These are phyloP conservation scores for Rhincodon typus DNA, from an alignment of 2,797 vertebrate species.

Conservation along the genomic window DNA sequence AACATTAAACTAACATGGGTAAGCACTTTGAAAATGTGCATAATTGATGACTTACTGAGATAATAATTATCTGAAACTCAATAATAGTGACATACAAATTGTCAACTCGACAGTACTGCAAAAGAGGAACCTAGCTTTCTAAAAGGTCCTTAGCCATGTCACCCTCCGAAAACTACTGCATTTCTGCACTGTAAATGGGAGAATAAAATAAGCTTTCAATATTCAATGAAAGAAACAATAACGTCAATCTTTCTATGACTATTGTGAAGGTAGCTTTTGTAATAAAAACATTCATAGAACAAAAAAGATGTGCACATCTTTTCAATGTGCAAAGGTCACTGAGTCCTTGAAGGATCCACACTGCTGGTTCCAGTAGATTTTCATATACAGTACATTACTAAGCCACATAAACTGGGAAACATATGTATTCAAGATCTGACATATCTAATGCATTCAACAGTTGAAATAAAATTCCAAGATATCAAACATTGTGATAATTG, in stretches of 20 bases:
- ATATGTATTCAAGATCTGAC: neutral
- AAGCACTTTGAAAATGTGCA: neutral
- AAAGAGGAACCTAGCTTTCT: neutral
- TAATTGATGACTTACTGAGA: neutral
- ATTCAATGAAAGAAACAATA: neutral
- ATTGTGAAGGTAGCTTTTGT: neutral
- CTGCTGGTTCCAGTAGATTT: neutral
- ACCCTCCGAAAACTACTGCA: neutral
- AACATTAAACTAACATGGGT: neutral
- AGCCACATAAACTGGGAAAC: constrained; percentile 22
- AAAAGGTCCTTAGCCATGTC: neutral
- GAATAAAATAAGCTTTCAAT: constrained; percentile 15
- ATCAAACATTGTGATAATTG: neutral
- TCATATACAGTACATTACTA: constrained; percentile 5
- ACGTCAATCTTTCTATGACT: neutral
- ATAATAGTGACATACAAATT: neutral
- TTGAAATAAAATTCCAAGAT: neutral
- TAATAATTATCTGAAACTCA: neutral
- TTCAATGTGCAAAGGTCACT: neutral
- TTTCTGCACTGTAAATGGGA: neutral
- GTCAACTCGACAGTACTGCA: neutral
- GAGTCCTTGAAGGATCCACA: neutral
- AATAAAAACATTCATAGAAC: neutral
- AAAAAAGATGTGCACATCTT: constrained; percentile 22
- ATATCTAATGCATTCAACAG: neutral